Evolutionary conservation across 1,140 invertebrate species (phyloP), one percentile per base, ranked within the genome.

Genomic region (Zeugodacus cucurbitae): DNA sequence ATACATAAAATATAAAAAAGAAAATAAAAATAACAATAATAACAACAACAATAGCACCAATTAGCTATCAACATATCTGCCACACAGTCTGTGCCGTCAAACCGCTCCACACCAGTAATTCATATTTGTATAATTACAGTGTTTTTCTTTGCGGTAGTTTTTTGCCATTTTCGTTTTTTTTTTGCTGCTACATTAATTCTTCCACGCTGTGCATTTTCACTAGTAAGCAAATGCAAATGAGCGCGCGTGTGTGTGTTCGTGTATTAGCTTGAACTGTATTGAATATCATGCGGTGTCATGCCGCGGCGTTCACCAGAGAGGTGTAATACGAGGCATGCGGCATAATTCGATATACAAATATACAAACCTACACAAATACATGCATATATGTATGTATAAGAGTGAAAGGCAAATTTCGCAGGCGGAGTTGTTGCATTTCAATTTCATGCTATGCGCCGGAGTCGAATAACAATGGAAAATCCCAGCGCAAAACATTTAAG

Each of bases 51-150:
- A 78, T n/a, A 14, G 2, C 20, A n/a, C 4, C 2, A n/a, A 48
- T 6, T 26, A 74, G n/a, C n/a, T 48, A 48, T 10, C 41, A 82
- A 11, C 74, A n/a, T 26, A 82, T 82, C 2, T 14, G 41, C 37
- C 74, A 34, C n/a, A 29, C 34, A 37, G 64, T 82, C 34, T 48
- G 48, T 82, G 74, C 74, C 41, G n/a, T 22, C 4, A 7, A 48
- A 22, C 74, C n/a, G 74, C 74, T 48, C 7, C 26, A 48, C 26
- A 48, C n/a, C n/a, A 48, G 74, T 29, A 82, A 48, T 82, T 82
- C 26, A 82, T 48, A 48, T 29, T 82, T 48, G 34, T 82, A 26
- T 82, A 82, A 82, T 82, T 82, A 82, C 74, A 48, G 74, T 82
- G 11, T 82, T 82, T 44, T 82, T n/a, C 74, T 54, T 37, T 48